Evolutionary conservation across 2,113 vertebrate genomes (phyloP).

Genomic region (Nestor notabilis): DNA sequence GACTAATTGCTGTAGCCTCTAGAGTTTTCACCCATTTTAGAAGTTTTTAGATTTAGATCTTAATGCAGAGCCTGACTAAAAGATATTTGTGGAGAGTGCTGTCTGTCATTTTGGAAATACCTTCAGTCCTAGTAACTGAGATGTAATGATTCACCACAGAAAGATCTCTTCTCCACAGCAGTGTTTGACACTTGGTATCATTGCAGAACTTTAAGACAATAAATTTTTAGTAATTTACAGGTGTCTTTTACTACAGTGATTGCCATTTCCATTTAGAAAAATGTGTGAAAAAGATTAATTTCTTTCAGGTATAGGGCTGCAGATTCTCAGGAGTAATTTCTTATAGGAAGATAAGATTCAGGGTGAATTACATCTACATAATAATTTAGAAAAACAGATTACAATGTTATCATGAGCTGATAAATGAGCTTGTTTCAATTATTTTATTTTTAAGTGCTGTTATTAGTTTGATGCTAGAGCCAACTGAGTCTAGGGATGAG

Average conservation of each 20-base stretch:
- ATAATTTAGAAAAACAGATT: background rate
- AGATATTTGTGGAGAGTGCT: background rate
- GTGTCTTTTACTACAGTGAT: background rate
- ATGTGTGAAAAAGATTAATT: fast-evolving
- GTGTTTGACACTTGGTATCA: background rate
- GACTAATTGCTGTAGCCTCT: background rate
- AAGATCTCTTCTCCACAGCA: background rate
- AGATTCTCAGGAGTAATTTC: background rate
- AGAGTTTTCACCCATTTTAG: background rate
- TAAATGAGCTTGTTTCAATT: background rate
- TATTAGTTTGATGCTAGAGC: background rate
- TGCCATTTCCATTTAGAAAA: background rate
- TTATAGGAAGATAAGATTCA: background rate
- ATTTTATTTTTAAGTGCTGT: background rate
- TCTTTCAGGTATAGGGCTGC: background rate
- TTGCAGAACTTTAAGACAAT: background rate
- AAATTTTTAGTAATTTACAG: background rate
- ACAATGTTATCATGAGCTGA: background rate
- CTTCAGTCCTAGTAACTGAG: background rate
- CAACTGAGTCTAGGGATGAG: background rate
- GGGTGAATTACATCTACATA: background rate
- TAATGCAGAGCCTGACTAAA: background rate
- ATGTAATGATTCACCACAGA: background rate
- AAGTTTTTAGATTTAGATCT: background rate
- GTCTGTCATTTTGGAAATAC: background rate